These are phyloP conservation scores for Drosophila borealis DNA, from an alignment of 2,888 invertebrate species.

Conservation along the genomic window DNA sequence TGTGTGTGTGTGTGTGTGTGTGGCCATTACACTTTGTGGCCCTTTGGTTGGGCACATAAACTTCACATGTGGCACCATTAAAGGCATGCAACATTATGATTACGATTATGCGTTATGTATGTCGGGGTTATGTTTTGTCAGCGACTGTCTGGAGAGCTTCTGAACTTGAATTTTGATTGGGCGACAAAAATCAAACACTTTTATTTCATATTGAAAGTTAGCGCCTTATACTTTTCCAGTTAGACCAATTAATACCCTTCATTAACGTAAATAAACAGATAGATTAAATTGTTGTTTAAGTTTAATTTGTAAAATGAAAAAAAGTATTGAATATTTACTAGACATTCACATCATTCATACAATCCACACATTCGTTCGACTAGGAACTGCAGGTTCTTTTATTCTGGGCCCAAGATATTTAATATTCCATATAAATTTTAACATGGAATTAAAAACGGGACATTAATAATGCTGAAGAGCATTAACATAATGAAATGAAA, in stretches of 20 bases:
- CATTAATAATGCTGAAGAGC: too few species aligned
- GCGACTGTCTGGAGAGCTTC: not conserved
- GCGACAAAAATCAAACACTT: not conserved
- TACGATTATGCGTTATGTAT: constrained; percentile 65
- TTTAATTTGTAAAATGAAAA: too few species aligned
- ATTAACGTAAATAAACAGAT: not conserved
- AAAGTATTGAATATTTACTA: too few species aligned
- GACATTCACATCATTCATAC: too few species aligned
- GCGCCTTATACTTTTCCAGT: not conserved
- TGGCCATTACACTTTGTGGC: constrained; percentile 71
- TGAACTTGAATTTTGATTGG: constrained; percentile 37
- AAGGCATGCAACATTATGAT: constrained; percentile 70
- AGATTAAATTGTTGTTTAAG: too few species aligned
- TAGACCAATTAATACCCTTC: not conserved
- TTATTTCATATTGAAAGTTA: not conserved
- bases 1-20: constrained; percentile 34
- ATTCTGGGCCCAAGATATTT: too few species aligned
- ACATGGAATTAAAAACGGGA: too few species aligned
- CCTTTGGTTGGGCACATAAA: constrained; percentile 41
- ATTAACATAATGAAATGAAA: too few species aligned
- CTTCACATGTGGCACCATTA: constrained; percentile 60
- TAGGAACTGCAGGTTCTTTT: too few species aligned
- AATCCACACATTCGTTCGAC: too few species aligned
- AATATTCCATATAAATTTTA: too few species aligned
- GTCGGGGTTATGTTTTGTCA: constrained; percentile 41